Evolutionary conservation across 2,797 vertebrate genomes (phyloP).

Genomic region (Melanotaenia boesemani): DNA sequence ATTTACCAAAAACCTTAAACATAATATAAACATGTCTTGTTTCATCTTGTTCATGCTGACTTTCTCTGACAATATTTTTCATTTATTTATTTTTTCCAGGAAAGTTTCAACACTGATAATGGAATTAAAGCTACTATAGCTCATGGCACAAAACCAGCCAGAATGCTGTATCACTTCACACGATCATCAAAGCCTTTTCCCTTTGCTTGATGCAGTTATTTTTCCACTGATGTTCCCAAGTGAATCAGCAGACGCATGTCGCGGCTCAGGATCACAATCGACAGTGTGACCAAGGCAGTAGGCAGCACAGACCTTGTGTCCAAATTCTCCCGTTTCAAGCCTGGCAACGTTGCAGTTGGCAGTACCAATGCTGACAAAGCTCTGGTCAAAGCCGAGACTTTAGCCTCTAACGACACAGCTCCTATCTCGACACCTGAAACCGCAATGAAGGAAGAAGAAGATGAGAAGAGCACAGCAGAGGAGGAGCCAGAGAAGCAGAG

Average conservation of each 20-base stretch:
- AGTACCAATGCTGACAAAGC: conserved; percentile 50
- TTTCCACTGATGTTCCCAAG: conserved; percentile 3
- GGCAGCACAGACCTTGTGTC: conserved; percentile 90
- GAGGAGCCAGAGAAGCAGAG: conserved; percentile 25
- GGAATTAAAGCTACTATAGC: not conserved
- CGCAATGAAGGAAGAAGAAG: conserved; percentile 66
- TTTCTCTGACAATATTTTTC: not conserved
- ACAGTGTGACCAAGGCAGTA: conserved; percentile 93
- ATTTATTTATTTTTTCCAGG: conserved; percentile 7
- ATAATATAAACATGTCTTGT: not conserved
- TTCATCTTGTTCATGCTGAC: not conserved
- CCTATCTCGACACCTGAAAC: conserved; percentile 25
- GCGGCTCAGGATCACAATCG: conserved; percentile 91
- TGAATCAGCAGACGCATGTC: conserved; percentile 87
- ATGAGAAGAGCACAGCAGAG: conserved; percentile 38
- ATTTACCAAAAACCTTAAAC: not conserved
- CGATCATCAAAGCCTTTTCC: not conserved
- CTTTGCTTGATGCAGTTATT: conserved; percentile 10
- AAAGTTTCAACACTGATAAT: conserved; percentile 1
- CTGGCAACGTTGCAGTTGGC: conserved; percentile 62
- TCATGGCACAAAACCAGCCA: conserved; percentile 18
- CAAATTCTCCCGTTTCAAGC: conserved; percentile 89
- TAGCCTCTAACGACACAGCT: conserved; percentile 12
- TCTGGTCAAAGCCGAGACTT: conserved; percentile 47
- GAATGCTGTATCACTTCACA: conserved; percentile 31